Conservation (phyloP, 2,888 invertebrate genomes). For the Spicauda simplicius region DNA sequence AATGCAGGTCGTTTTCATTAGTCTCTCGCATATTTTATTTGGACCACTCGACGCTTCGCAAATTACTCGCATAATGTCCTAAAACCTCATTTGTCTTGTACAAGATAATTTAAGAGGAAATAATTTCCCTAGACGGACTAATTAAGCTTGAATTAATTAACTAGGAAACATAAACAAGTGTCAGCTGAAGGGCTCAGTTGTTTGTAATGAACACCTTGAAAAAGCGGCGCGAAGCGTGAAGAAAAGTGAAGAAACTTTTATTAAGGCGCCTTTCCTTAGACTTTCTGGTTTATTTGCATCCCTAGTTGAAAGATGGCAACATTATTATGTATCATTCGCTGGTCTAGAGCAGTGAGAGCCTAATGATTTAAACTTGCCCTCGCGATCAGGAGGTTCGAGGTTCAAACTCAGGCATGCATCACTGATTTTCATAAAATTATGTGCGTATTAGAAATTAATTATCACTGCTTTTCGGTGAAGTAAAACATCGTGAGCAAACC, state of each 20-base stretch:
- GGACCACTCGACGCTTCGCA: constrained; percentile 55
- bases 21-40: constrained; percentile 63
- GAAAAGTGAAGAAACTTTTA: constrained; percentile 27
- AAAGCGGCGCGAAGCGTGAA: constrained; percentile 17
- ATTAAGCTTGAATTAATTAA: constrained; percentile 70
- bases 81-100: constrained; percentile 54
- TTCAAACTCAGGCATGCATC: too few species aligned
- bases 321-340: too few species aligned
- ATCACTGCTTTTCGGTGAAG: too few species aligned
- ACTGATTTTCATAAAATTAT: too few species aligned
- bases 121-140: constrained; percentile 63
- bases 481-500: too few species aligned
- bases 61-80: constrained; percentile 55
- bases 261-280: constrained; percentile 7
- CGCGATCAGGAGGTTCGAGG: too few species aligned
- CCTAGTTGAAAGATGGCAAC: too few species aligned
- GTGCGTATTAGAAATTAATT: too few species aligned
- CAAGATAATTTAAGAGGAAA: constrained; percentile 66
- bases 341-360: too few species aligned
- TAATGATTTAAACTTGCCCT: too few species aligned
- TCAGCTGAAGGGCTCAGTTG: constrained; percentile 48
- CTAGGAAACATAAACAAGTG: constrained; percentile 64
- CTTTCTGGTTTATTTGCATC: background rate
- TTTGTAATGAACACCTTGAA: constrained; percentile 42
- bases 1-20: constrained; percentile 64